These are phyloP conservation scores for Tragelaphus eurycerus DNA, from an alignment of 2,797 vertebrate genomes.

Conservation along the genomic window DNA sequence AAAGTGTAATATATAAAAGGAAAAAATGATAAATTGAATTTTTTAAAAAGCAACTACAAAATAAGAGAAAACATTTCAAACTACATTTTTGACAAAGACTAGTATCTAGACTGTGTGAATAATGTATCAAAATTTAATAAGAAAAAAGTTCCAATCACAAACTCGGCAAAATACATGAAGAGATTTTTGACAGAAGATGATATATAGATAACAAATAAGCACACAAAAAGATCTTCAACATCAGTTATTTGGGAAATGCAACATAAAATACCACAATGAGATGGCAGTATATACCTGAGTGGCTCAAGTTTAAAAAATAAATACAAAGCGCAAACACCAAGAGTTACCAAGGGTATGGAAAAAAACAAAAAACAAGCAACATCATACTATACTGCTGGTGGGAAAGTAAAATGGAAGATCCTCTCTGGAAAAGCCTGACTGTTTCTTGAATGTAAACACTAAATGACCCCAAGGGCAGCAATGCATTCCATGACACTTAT, in stretches of 20 bases:
- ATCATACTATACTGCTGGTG: neutral
- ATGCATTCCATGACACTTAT: neutral
- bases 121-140: neutral
- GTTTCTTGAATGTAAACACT: neutral
- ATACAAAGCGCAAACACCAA: neutral
- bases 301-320: neutral
- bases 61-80: neutral
- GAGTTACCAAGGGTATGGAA: neutral
- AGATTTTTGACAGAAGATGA: neutral
- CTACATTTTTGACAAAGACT: neutral
- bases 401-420: neutral
- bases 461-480: neutral
- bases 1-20: neutral
- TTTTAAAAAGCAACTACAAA: neutral
- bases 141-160: neutral
- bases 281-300: neutral
- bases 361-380: neutral
- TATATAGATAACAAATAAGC: neutral
- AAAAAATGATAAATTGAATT: neutral
- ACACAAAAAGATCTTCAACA: neutral
- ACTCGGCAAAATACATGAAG: neutral
- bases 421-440: neutral
- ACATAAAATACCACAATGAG: neutral
- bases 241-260: neutral
- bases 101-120: neutral